Evolutionary conservation across 2,797 vertebrate species (phyloP).

Genomic region (Notolabrus celidotus): DNA sequence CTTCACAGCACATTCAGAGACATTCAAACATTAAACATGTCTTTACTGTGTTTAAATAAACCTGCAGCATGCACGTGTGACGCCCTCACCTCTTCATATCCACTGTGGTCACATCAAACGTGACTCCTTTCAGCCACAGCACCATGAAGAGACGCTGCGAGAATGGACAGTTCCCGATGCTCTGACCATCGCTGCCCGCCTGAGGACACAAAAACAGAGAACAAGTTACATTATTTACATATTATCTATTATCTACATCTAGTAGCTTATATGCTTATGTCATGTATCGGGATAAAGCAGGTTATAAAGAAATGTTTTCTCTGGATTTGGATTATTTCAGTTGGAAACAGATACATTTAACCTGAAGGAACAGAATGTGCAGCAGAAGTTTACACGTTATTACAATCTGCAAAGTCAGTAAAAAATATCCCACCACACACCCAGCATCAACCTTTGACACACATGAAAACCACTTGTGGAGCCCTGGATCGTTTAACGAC

Average conservation of each 20-base stretch:
- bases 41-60: constrained; percentile 20
- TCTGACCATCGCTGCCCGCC: constrained; percentile 94
- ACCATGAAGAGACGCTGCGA: constrained; percentile 96
- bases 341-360: not conserved
- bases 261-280: not conserved
- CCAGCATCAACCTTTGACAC: not conserved
- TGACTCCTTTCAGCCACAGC: constrained; percentile 94
- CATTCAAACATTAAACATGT: constrained; percentile 1
- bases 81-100: constrained; percentile 91
- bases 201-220: constrained; percentile 58
- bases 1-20: not conserved
- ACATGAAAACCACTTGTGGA: not conserved
- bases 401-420: constrained; percentile 9
- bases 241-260: not conserved
- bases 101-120: constrained; percentile 93
- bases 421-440: not conserved
- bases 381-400: not conserved
- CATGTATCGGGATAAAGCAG: too few relatives aligned
- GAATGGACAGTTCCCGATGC: constrained; percentile 95
- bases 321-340: not conserved
- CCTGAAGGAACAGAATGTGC: not conserved
- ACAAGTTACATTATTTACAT: not conserved
- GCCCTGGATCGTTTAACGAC: not conserved
- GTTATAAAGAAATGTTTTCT: too few relatives aligned
- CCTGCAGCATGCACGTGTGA: not conserved